A percentile compares a stretch with the other conserved stretches of the same genome.
These are phyloP conservation scores for Metallyticus violacea DNA, from an alignment of 2,888 invertebrate genomes.

Conservation along the genomic window DNA sequence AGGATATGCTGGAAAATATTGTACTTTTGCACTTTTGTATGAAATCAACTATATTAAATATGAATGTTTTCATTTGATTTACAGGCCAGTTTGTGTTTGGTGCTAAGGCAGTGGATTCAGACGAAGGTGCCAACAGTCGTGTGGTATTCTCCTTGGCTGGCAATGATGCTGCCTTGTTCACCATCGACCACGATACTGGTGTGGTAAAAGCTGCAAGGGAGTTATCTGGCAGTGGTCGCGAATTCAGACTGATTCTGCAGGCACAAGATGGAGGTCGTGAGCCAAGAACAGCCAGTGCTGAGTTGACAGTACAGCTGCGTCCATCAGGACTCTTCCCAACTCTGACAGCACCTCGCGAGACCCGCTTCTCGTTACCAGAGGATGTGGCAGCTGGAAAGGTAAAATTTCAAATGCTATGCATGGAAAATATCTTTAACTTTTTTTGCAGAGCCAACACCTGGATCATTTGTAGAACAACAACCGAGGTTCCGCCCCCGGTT, in stretches of 20 bases:
- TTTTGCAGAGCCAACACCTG: too few relatives aligned
- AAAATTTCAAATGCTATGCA: neutral
- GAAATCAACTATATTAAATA: too few relatives aligned
- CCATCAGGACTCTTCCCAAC: conserved; percentile 76
- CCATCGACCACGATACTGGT: conserved; percentile 76
- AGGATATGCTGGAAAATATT: too few relatives aligned
- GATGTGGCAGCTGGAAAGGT: conserved; percentile 70
- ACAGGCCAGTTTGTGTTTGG: conserved; percentile 81
- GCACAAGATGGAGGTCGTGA: conserved; percentile 69
- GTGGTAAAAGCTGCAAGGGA: conserved; percentile 78
- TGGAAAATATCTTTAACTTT: too few relatives aligned
- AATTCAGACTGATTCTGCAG: conserved; percentile 17
- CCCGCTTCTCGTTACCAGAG: conserved; percentile 73
- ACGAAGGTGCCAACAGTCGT: conserved; percentile 76
- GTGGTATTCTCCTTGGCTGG: conserved; percentile 77
- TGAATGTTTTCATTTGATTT: neutral
- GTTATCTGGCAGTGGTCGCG: conserved; percentile 47
- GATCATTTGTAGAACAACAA: too few relatives aligned
- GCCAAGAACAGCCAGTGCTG: conserved; percentile 68
- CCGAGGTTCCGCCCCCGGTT: too few relatives aligned
- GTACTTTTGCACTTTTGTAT: too few relatives aligned
- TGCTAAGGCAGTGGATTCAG: conserved; percentile 80
- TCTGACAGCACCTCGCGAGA: conserved; percentile 62
- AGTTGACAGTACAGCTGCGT: conserved; percentile 73
- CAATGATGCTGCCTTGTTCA: conserved; percentile 73